phyloP scores from a whole-genome alignment of 2,888 invertebrate species.

The Dryomyza anilis region DNA sequence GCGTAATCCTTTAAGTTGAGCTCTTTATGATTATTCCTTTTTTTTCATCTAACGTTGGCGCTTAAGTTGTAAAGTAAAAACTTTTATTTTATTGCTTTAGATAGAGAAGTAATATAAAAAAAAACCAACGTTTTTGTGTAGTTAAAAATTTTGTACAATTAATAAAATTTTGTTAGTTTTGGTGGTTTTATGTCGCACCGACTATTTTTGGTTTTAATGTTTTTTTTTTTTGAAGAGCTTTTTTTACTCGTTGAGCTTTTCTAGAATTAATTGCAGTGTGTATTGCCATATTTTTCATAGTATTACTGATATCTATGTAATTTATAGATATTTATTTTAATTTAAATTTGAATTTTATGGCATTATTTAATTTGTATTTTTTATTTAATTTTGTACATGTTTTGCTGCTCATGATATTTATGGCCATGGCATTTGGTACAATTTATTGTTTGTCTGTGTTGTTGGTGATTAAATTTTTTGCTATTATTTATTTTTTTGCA shows the following conservation, averaged over 20 bases:
- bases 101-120: neutral
- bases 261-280: no score
- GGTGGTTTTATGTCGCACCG: neutral
- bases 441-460: neutral
- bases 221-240: no score
- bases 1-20: slow-evolving; percentile 5
- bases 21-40: neutral
- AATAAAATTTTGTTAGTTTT: neutral
- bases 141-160: neutral
- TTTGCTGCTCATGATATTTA: slow-evolving; percentile 1
- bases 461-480: slow-evolving; percentile 28
- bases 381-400: neutral
- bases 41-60: neutral
- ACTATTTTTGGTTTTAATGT: no score
- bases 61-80: neutral
- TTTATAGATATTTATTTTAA: no score
- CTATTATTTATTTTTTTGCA: slow-evolving; percentile 13
- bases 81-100: neutral
- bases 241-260: no score
- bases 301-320: no score
- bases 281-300: no score
- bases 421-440: neutral
- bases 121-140: neutral
- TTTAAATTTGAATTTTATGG: neutral
- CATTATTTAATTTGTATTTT: neutral